Base-by-base conservation (phyloP, 2,888 invertebrate genomes). In the Amblyteles armatorius region DNA sequence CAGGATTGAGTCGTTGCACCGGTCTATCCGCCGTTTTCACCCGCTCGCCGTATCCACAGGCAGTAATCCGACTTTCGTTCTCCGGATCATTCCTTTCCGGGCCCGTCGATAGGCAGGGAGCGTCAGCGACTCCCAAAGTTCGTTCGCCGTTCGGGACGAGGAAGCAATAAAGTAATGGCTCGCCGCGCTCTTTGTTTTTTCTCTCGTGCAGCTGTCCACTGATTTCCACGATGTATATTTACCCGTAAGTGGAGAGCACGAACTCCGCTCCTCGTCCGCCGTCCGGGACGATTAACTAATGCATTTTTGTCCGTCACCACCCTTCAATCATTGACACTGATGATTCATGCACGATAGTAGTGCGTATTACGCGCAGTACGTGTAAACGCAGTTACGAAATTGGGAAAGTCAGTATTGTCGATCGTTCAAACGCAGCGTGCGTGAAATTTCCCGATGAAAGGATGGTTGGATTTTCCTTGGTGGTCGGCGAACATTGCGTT, bases 1-100 rank as follows among this genome's bases (percentile, higher is more conserved):
- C 83, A 60, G 84, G 84, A 91, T 90, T 89, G 92, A 91, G 89
- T 89, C 89, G 91, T 89, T 86, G 83, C 73, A 76, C 68, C 80
- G 80, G 69, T 60, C 79, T 82, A 81, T 86, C 85, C 67, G 79
- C 73, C 13, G 84, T 76, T 65, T 82, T 79, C 52, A 76, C 74
- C 63, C 73, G 67, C 52, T 22, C 76, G 40, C 19, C 44, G 13
- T 76, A 72, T 79, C 68, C 73, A 68, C 63, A 73, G 73, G 19
- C 67, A 68, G 63, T 79, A 79, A 85, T 85, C 81, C 82, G 33
- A 68, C 33, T 67, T 78, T 33, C 33, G 72, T 71, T 48, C 78
- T 19, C 69, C 68, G 65, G 73, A 40, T 69, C 78, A 77, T 77
- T 82, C 80, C 40, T 73, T 84, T 80, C 22, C 72, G 19, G 65